Percentiles rank a stretch among this genome's conserved stretches.
These are phyloP conservation scores for Lynx canadensis DNA, from an alignment of 2,113 vertebrate species.

Conservation along the genomic window DNA sequence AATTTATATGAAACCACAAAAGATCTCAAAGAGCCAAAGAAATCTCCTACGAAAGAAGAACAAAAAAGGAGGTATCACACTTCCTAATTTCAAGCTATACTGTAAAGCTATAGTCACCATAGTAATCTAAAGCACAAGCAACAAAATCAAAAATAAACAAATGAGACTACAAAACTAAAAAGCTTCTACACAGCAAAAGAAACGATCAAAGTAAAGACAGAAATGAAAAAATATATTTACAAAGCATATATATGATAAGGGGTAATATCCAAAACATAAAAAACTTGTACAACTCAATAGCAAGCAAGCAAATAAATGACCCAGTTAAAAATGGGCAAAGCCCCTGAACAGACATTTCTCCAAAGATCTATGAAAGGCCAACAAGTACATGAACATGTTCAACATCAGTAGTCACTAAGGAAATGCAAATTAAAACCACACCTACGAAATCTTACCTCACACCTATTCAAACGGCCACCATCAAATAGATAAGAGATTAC, in stretches of 20 bases:
- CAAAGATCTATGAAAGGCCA: neutral
- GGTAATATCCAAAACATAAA: neutral
- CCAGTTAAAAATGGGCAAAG: neutral
- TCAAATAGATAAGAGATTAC: neutral
- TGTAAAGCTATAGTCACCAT: neutral
- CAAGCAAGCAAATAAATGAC: neutral
- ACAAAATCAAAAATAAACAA: neutral
- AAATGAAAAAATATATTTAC: neutral
- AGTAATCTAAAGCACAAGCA: neutral
- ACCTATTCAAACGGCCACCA: neutral
- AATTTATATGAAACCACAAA: neutral
- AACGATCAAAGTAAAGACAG: neutral
- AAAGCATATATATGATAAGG: neutral
- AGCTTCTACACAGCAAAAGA: neutral
- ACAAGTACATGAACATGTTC: neutral
- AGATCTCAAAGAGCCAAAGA: neutral
- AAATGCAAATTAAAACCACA: neutral
- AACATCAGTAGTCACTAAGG: neutral
- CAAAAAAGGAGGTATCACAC: neutral
- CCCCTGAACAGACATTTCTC: neutral
- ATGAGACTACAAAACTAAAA: neutral
- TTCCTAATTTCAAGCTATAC: neutral
- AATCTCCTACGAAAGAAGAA: neutral
- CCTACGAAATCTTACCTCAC: neutral
- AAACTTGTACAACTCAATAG: neutral